Percentiles rank a stretch among this genome's conserved stretches.
Evolutionary conservation across 2,888 invertebrate genomes (phyloP).

Genomic region (Clanis bilineata): DNA sequence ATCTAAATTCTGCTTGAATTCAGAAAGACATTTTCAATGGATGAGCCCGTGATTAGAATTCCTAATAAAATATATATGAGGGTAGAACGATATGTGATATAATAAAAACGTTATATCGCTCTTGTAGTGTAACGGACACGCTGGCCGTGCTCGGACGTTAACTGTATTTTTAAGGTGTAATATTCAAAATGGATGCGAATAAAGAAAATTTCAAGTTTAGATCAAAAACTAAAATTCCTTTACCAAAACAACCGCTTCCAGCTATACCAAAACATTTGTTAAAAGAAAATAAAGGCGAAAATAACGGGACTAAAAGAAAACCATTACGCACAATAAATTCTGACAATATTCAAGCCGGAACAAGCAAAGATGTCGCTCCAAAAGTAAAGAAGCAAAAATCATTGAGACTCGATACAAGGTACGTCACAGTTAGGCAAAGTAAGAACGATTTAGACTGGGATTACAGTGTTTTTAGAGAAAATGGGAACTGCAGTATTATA

Average conservation of each 20-base stretch:
- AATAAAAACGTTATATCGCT: neutral
- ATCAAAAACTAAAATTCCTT: constrained; percentile 52
- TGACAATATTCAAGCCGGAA: constrained; percentile 22
- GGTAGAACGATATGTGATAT: neutral
- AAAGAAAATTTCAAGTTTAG: constrained; percentile 53
- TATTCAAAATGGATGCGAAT: constrained; percentile 40
- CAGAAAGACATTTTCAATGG: too few species aligned
- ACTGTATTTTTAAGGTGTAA: neutral
- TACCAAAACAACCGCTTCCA: constrained; percentile 56
- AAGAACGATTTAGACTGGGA: constrained; percentile 48
- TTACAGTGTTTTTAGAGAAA: constrained; percentile 48
- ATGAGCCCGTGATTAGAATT: too few species aligned
- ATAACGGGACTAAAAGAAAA: constrained; percentile 30
- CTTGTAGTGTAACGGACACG: constrained; percentile 39
- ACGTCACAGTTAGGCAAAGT: constrained; percentile 48
- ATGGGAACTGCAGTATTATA: constrained; percentile 32
- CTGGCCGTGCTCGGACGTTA: constrained; percentile 50
- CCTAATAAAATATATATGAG: neutral
- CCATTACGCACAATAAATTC: constrained; percentile 51
- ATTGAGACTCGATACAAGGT: constrained; percentile 39
- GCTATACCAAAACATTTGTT: constrained; percentile 50
- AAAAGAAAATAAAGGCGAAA: constrained; percentile 23
- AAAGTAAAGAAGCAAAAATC: constrained; percentile 26
- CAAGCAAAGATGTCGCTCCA: constrained; percentile 18
- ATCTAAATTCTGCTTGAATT: too few species aligned